Evolutionary conservation across 2,113 vertebrate species (phyloP).

Genomic region (Etheostoma spectabile): DNA sequence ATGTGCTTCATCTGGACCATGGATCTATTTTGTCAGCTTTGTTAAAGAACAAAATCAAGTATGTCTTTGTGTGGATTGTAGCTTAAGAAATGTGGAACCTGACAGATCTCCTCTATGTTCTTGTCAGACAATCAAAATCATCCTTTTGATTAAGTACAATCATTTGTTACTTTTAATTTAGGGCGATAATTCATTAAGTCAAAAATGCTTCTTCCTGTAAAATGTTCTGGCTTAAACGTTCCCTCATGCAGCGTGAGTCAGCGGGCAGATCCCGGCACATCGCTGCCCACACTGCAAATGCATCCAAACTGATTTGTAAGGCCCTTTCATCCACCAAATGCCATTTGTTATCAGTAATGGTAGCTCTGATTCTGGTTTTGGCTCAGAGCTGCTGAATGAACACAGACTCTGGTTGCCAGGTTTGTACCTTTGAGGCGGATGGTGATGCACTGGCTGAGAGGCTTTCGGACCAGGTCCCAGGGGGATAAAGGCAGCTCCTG

Average conservation of each 20-base stretch:
- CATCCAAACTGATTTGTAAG: constrained; percentile 29
- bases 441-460: constrained; percentile 86
- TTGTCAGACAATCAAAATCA: no score
- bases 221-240: constrained; percentile 1
- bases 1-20: no score
- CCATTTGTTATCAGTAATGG: constrained; percentile 2
- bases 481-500: constrained; percentile 87
- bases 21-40: neutral
- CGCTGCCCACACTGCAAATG: constrained; percentile 10
- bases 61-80: neutral
- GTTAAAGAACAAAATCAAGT: no score
- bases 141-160: neutral
- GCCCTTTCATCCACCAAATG: constrained; percentile 49
- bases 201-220: neutral
- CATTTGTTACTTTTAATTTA: neutral
- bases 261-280: constrained; percentile 3
- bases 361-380: constrained; percentile 27
- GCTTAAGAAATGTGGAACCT: neutral
- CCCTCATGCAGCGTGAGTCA: constrained; percentile 17
- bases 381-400: neutral
- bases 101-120: no score
- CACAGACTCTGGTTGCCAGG: neutral
- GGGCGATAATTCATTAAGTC: neutral
- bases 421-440: constrained; percentile 82
- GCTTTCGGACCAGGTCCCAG: constrained; percentile 93